A percentile compares a stretch with the other conserved stretches of the same genome.
These are phyloP conservation scores for Apoderus coryli DNA, from an alignment of 2,888 invertebrate genomes.

Conservation along the genomic window DNA sequence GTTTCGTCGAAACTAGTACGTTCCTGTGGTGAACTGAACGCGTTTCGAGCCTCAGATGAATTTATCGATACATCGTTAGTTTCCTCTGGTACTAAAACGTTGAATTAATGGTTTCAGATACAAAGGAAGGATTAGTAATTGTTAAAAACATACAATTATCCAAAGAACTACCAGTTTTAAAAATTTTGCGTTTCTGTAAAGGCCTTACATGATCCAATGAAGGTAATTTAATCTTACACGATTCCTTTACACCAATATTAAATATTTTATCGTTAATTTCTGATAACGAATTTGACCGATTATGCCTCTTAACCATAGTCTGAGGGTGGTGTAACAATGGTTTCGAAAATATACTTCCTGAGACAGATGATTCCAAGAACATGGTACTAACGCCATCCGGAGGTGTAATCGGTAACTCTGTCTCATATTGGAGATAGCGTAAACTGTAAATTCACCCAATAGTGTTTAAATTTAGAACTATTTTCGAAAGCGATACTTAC, in stretches of 20 bases:
- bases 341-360: too few relatives aligned
- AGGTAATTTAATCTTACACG: slow-evolving; percentile 36
- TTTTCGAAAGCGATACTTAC: too few relatives aligned
- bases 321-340: too few relatives aligned
- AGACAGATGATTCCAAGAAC: too few relatives aligned
- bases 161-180: slow-evolving; percentile 29
- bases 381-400: slow-evolving; percentile 16
- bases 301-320: too few relatives aligned
- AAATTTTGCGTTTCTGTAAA: slow-evolving; percentile 33
- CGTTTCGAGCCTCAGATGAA: slow-evolving; percentile 25
- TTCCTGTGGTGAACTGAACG: slow-evolving; percentile 33
- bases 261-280: slow-evolving; percentile 31
- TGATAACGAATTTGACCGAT: slow-evolving; percentile 26
- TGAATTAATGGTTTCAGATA: slow-evolving; percentile 12
- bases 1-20: slow-evolving; percentile 26
- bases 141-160: slow-evolving; percentile 28
- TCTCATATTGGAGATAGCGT: slow-evolving; percentile 45
- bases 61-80: slow-evolving; percentile 23
- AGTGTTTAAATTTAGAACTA: too few relatives aligned
- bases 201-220: slow-evolving; percentile 38
- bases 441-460: slow-evolving; percentile 44
- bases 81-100: slow-evolving; percentile 35
- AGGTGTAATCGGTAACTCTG: slow-evolving; percentile 23
- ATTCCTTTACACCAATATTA: slow-evolving; percentile 28
- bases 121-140: too few relatives aligned